A percentile compares a stretch with the other conserved stretches of the same genome.
These are phyloP conservation scores for Coleophora deauratella DNA, from an alignment of 2,888 invertebrate genomes.

Conservation along the genomic window DNA sequence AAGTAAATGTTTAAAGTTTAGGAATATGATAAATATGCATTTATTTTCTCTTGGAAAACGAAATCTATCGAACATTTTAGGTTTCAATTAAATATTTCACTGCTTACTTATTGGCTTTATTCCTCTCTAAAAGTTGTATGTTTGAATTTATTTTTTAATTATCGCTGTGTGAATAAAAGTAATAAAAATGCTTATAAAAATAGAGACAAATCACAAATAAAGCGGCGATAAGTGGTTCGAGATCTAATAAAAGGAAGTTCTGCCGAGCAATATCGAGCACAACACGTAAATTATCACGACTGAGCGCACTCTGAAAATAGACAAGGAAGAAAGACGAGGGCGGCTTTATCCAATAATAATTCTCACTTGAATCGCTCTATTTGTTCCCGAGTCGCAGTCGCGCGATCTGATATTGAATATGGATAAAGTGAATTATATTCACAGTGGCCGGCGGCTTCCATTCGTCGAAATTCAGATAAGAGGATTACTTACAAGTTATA, in stretches of 20 bases:
- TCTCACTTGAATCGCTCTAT: constrained; percentile 69
- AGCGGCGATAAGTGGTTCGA: not conserved
- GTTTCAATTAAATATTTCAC: too few species aligned
- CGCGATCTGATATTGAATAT: constrained; percentile 71
- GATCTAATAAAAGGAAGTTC: constrained; percentile 32
- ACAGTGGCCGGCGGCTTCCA: constrained; percentile 56
- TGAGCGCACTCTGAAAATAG: constrained; percentile 58
- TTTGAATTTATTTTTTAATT: too few species aligned
- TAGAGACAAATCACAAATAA: too few species aligned
- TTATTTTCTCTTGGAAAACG: too few species aligned
- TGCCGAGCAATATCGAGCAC: constrained; percentile 44
- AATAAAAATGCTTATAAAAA: too few species aligned
- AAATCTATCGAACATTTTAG: too few species aligned
- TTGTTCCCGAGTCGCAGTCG: constrained; percentile 59
- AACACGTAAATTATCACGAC: constrained; percentile 58
- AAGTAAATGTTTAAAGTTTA: too few species aligned
- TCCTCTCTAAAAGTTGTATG: too few species aligned
- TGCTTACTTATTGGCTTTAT: too few species aligned
- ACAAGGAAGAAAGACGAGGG: constrained; percentile 48
- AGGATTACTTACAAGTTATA: constrained; percentile 71
- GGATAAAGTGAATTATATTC: constrained; percentile 70
- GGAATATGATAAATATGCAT: too few species aligned
- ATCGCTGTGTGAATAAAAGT: too few species aligned
- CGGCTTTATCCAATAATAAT: constrained; percentile 70
- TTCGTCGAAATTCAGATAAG: constrained; percentile 57